Evolutionary conservation across 1,140 invertebrate species (phyloP).

Genomic region (Zelostemma sp.): DNA sequence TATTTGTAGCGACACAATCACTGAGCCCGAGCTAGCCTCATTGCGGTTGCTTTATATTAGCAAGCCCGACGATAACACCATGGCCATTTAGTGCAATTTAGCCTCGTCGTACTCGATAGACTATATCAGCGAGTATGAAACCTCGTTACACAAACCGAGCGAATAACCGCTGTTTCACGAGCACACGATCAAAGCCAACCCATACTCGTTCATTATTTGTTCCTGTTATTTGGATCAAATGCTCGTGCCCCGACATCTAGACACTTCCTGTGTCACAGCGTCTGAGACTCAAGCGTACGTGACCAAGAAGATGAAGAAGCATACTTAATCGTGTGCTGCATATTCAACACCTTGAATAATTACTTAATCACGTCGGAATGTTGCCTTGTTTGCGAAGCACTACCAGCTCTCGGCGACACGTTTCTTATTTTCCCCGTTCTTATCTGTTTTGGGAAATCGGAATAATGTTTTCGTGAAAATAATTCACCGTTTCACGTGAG

Average conservation of each 20-base stretch:
- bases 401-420: not conserved
- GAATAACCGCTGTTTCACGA: slow-evolving; percentile 50
- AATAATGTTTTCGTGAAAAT: not conserved
- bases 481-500: not conserved
- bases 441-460: not conserved
- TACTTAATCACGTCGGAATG: slow-evolving; percentile 29
- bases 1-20: no score
- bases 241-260: slow-evolving; percentile 12
- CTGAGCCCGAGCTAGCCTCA: slow-evolving; percentile 27
- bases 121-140: slow-evolving; percentile 45
- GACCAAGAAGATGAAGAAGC: slow-evolving; percentile 29
- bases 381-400: slow-evolving; percentile 5
- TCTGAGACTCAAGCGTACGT: slow-evolving; percentile 16
- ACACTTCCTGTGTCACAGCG: not conserved
- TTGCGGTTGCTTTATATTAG: slow-evolving; percentile 46
- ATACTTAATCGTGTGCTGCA: slow-evolving; percentile 8
- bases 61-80: slow-evolving; percentile 40
- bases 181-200: slow-evolving; percentile 43
- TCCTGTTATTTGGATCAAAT: slow-evolving; percentile 31
- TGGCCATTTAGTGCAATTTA: slow-evolving; percentile 50
- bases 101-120: slow-evolving; percentile 31
- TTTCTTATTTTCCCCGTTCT: slow-evolving; percentile 7
- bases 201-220: slow-evolving; percentile 49
- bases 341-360: slow-evolving; percentile 23
- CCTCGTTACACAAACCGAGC: slow-evolving; percentile 49